Evolutionary conservation across 1,140 invertebrate species (phyloP).

Genomic region (Rhagoletis pomonella): DNA sequence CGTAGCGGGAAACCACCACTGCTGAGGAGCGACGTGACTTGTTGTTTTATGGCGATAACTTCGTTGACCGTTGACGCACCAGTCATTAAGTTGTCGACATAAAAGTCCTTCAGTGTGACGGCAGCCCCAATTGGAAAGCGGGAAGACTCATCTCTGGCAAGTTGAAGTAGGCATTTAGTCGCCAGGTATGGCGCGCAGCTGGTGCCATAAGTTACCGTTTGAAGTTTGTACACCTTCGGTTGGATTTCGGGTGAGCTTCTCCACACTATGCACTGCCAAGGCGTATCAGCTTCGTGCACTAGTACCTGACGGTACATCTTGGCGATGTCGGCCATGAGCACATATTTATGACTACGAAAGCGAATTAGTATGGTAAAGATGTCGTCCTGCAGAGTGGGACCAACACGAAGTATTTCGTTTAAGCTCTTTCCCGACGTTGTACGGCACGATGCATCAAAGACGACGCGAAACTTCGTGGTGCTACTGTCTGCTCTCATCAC

Average conservation of each 20-base stretch:
- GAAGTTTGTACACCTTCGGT: not conserved
- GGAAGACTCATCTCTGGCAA: not conserved
- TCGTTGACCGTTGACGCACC: slow-evolving; percentile 63
- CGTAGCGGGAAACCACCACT: too few relatives aligned
- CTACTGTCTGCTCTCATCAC: too few relatives aligned
- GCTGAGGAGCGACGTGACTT: slow-evolving; percentile 59
- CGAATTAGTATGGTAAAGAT: slow-evolving; percentile 15
- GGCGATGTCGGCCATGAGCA: slow-evolving; percentile 20
- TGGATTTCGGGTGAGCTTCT: not conserved
- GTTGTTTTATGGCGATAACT: slow-evolving; percentile 56
- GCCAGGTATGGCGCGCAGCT: slow-evolving; percentile 21
- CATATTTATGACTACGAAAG: not conserved
- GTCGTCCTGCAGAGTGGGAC: slow-evolving; percentile 12
- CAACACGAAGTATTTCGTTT: too few relatives aligned
- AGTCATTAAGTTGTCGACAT: slow-evolving; percentile 74
- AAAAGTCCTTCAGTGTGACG: slow-evolving; percentile 67
- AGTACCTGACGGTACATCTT: not conserved
- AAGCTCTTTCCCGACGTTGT: too few relatives aligned
- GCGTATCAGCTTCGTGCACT: not conserved
- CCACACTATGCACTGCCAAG: not conserved
- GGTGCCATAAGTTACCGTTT: not conserved
- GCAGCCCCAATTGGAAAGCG: not conserved
- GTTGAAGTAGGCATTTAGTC: not conserved
- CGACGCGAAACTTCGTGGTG: too few relatives aligned
- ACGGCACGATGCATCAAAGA: too few relatives aligned